Evolutionary conservation across 2,113 vertebrate genomes (phyloP), one percentile per base, ranked within the genome.

Genomic region (Candoia aspera): DNA sequence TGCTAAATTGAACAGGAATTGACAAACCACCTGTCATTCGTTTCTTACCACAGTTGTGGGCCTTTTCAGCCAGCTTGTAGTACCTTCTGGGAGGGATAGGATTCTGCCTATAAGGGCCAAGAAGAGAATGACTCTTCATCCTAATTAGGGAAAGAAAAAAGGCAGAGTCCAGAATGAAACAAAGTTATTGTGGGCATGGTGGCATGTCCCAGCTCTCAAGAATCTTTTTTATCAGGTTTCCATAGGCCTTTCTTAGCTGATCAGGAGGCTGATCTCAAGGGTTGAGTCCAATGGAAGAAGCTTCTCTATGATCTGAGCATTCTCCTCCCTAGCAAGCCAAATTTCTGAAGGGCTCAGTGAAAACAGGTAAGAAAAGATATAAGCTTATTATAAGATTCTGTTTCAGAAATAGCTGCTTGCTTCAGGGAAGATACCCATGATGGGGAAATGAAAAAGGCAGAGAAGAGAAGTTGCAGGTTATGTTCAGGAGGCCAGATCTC

Each of bases 221-320:
- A 53, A 59, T 93, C 90, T 83, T 95, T 73, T 83, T 37, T 1
- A 92, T 29, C 0, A 5, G 93, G 89, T 89, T 60, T 37, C 83
- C 83, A 17, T 92, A 87, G 90, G n/a, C 87, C 90, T 93, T 88
- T 90, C 86, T 19, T 0, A 90, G 92, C 93, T 95, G 95, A 93
- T 94, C 93, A 94, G 60, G 59, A 94, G 87, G 17, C 91, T 91
- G 94, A 91, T 86, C 93, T 95, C 87, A 29, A 90, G 42, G 84
- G 91, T 89, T 93, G 95, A 86, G 91, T 62, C 91, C 0, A 10
- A 94, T 94, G 96, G 60, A 95, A 91, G 59, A 93, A 91, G 95
- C 26, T 96, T 92, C 92, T 87, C 86, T 94, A 88, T 17, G 64
- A 93, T 94, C 95, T 95, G 4, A 8, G 58, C 92, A 93, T 89